Base-by-base conservation (phyloP, 2,888 invertebrate species). In the Lepidocyrtinus sp. region DNA sequence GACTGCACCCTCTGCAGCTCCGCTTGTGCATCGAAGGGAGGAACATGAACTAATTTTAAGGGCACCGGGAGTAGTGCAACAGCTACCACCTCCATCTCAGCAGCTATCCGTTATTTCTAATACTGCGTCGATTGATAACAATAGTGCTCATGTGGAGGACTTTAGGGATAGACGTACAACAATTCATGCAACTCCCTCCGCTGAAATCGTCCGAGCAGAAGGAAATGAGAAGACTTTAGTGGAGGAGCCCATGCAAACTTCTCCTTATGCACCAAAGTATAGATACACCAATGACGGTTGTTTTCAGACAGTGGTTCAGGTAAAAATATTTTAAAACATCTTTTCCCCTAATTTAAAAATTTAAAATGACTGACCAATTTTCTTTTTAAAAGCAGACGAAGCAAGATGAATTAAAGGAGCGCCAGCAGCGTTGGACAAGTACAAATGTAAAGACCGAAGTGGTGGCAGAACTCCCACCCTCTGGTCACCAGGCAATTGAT, bases 271-370 rank as follows among this genome's bases (percentile, higher is more conserved):
- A 1, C 67, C 81, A 2, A 85, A 85, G 50, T 83, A 83, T 50
- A 65, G 77, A 27, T 77, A 67, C 59, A 1, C 19, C 21, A 76
- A 71, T 36, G 79, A 74, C 2, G 74, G 67, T 0, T 68, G 71
- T n/a, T 85, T 85, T 68, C 85, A 85, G 63, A 83, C 85, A 1
- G 83, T 86, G 22, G 68, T 84, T 27, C 86, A 86, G 84, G 86
- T 86, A 82, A 67, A 46, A 50, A 46, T 9, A 19, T 62, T 45
- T 36, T 2, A 62, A 55, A 24, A 2, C 50, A 15, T 61, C n/a
- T 7, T 59, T 17, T 15, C 19, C n/a, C 22, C 25, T 22, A 46
- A 46, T 50, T 27, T 68, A 2, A 9, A n/a, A 67, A 19, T 63
- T 7, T 24, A 15, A 21, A 21, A 26, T n/a, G n/a, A n/a, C n/a